phyloP scores from a whole-genome alignment of 2,888 invertebrate species.

The Eupelmus urozonus region DNA sequence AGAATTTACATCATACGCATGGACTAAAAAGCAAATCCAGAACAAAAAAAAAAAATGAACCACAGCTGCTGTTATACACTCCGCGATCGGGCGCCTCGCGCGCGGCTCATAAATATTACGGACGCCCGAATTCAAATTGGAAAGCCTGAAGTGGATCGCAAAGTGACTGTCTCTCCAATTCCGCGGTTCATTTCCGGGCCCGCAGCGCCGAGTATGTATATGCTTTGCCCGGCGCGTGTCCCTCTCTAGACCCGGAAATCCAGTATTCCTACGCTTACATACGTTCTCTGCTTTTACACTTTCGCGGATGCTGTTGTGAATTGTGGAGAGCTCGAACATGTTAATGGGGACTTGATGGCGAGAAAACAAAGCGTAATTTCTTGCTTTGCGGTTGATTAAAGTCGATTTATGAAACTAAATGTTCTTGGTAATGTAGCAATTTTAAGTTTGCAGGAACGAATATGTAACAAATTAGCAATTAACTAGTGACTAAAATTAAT shows the following conservation, averaged over 20 bases:
- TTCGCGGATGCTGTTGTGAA: not conserved
- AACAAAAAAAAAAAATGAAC: not conserved
- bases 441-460: too few relatives aligned
- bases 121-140: conserved; percentile 31
- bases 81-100: not conserved
- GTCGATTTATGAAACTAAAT: too few relatives aligned
- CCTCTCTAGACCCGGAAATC: not conserved
- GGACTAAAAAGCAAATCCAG: not conserved
- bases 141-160: conserved; percentile 10
- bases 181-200: conserved; percentile 30
- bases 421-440: too few relatives aligned
- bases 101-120: conserved; percentile 7
- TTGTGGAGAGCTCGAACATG: not conserved
- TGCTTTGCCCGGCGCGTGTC: too few relatives aligned
- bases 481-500: too few relatives aligned
- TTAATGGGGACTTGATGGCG: not conserved
- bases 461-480: too few relatives aligned
- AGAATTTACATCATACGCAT: conserved; percentile 22
- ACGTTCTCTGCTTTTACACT: not conserved
- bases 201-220: too few relatives aligned
- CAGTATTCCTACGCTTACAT: not conserved
- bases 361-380: too few relatives aligned
- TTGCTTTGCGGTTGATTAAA: too few relatives aligned
- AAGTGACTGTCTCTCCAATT: conserved; percentile 25
- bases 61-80: too few relatives aligned